A percentile compares a stretch with the other conserved stretches of the same genome.
Evolutionary conservation across 2,113 vertebrate genomes (phyloP).

Genomic region (Perognathus longimembris): DNA sequence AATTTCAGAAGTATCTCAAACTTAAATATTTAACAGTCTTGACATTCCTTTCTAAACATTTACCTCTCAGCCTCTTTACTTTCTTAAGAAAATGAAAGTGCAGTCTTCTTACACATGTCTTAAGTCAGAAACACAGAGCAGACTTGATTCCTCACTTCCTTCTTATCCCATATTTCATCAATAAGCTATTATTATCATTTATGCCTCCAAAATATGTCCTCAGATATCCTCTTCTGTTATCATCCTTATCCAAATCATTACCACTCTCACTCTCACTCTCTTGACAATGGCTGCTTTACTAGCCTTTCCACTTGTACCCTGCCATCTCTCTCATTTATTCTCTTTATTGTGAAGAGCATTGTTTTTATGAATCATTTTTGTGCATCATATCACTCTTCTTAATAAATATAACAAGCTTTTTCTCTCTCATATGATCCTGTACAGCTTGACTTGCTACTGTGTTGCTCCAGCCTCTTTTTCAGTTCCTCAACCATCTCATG

Average conservation of each 20-base stretch:
- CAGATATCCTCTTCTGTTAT: not conserved
- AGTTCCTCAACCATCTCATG: not conserved
- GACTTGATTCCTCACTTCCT: not conserved
- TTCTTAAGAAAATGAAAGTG: not conserved
- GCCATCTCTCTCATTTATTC: not conserved
- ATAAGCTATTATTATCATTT: not conserved
- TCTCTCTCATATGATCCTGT: not conserved
- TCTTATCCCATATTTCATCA: not conserved
- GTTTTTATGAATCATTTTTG: no score
- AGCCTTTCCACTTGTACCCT: not conserved
- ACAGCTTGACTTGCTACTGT: not conserved
- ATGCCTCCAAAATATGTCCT: not conserved
- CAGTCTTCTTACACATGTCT: not conserved
- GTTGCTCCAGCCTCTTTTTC: not conserved
- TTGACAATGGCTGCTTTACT: not conserved
- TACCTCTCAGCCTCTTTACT: not conserved
- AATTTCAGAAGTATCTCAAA: not conserved
- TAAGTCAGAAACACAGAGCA: not conserved
- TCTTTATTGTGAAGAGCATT: not conserved
- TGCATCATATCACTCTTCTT: not conserved
- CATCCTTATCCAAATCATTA: not conserved
- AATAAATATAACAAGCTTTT: not conserved
- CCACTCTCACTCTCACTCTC: not conserved
- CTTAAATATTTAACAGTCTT: conserved; percentile 18
- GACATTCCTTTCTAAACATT: not conserved